Conservation (phyloP, 1,140 invertebrate genomes). For the Thalassaphorura encarpata region DNA sequence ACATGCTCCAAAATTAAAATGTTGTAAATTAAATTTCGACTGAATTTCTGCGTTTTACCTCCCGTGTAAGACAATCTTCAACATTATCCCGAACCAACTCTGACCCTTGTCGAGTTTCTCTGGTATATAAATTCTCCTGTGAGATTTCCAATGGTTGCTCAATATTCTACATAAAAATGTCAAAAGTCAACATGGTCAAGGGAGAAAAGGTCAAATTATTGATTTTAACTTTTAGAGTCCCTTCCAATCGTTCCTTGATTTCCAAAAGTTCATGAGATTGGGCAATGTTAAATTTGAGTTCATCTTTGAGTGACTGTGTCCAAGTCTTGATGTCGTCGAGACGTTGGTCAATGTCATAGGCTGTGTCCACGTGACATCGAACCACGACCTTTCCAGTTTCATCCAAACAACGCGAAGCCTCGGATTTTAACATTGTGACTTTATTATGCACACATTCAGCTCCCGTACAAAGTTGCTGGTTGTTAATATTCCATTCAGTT, state of each 20-base stretch:
- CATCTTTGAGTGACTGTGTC: background rate
- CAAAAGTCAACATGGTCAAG: background rate
- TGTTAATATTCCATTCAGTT: slow-evolving; percentile 23
- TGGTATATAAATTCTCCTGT: background rate
- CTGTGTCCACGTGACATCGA: slow-evolving; percentile 17
- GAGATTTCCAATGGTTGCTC: background rate
- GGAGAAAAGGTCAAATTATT: background rate
- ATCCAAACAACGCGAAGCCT: slow-evolving; percentile 12
- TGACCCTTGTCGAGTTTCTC: background rate
- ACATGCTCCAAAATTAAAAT: no score
- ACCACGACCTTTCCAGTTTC: slow-evolving; percentile 23
- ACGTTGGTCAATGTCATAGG: slow-evolving; percentile 14
- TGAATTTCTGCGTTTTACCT: no score
- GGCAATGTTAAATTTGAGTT: background rate
- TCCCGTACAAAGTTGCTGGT: slow-evolving; percentile 22
- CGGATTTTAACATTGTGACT: slow-evolving; percentile 13
- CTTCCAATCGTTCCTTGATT: background rate
- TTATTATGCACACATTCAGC: slow-evolving; percentile 28
- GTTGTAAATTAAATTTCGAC: no score
- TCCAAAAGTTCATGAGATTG: background rate
- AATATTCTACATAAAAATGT: background rate
- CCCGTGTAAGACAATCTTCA: background rate
- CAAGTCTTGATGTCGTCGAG: background rate
- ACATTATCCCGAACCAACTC: background rate
- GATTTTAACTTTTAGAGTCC: background rate